Percentiles rank a stretch among this genome's conserved stretches.
Conservation (phyloP, 2,113 vertebrate species). For the Panurus biarmicus region DNA sequence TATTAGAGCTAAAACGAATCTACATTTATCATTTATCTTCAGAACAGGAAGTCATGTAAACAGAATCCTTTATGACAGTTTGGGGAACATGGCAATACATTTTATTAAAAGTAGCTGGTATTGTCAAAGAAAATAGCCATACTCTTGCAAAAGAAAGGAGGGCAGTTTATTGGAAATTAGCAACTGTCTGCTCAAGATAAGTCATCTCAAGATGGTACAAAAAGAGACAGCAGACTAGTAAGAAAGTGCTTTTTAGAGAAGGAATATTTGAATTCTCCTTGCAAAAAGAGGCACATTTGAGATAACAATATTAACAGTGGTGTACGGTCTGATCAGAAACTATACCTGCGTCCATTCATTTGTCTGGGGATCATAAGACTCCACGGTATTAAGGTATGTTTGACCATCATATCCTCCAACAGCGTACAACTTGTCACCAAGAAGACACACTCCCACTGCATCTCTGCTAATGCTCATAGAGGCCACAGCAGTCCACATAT, state of each 20-base stretch:
- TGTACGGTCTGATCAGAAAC: neutral
- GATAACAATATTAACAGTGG: neutral
- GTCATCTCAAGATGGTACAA: neutral
- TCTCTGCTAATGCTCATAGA: constrained; percentile 98
- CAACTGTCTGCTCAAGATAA: neutral
- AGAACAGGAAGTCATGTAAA: neutral
- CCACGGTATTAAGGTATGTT: constrained; percentile 91
- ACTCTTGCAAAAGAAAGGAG: neutral
- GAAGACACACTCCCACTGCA: constrained; percentile 94
- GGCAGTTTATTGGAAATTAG: neutral
- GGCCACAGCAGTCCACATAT: constrained; percentile 94
- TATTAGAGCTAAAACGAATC: neutral
- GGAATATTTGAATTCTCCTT: neutral
- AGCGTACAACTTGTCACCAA: constrained; percentile 92
- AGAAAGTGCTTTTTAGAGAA: neutral
- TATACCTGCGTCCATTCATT: constrained; percentile 97
- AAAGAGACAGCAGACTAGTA: neutral
- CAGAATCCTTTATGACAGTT: neutral
- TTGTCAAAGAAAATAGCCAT: neutral
- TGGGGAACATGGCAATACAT: neutral
- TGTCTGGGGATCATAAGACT: constrained; percentile 95
- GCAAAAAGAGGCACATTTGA: neutral
- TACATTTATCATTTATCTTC: neutral
- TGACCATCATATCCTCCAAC: constrained; percentile 97
- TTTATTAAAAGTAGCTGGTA: neutral